A percentile compares a stretch with the other conserved stretches of the same genome.
Conservation (phyloP, 2,113 vertebrate species). For the Burhinus oedicnemus region DNA sequence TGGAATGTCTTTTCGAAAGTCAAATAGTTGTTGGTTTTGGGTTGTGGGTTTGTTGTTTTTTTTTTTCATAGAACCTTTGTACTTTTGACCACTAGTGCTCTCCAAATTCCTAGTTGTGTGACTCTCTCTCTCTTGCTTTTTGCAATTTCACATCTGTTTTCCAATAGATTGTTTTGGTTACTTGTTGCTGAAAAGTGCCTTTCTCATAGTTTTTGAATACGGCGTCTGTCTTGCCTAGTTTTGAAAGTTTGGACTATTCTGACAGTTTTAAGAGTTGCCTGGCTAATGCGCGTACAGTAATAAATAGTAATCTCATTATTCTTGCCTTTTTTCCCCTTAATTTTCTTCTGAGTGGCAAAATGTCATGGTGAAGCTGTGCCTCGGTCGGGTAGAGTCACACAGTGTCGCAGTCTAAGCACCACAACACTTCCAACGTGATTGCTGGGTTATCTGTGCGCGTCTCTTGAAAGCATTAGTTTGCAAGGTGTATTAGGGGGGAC, state of each 20-base stretch:
- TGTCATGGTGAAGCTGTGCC: neutral
- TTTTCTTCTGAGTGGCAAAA: neutral
- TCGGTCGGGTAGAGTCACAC: neutral
- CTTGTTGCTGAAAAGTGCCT: conserved; percentile 24
- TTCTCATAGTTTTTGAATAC: neutral
- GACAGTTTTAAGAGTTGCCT: neutral
- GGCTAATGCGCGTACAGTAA: neutral
- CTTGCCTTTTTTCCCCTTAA: neutral
- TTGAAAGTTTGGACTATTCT: neutral
- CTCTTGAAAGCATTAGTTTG: neutral
- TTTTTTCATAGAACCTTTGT: neutral
- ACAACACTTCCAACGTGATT: rapidly evolving
- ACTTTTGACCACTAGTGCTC: neutral
- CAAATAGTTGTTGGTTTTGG: neutral
- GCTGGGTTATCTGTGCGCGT: neutral
- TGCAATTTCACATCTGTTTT: neutral
- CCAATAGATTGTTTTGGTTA: neutral
- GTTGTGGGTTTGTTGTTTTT: neutral
- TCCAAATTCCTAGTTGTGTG: neutral
- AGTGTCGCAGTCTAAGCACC: neutral
- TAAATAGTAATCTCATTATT: neutral
- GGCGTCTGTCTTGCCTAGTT: neutral
- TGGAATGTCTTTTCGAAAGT: neutral
- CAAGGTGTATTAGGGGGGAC: neutral
- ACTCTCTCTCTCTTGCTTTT: neutral